Evolutionary conservation across 2,888 invertebrate genomes (phyloP).

Genomic region (Flabesymbios commensalis): DNA sequence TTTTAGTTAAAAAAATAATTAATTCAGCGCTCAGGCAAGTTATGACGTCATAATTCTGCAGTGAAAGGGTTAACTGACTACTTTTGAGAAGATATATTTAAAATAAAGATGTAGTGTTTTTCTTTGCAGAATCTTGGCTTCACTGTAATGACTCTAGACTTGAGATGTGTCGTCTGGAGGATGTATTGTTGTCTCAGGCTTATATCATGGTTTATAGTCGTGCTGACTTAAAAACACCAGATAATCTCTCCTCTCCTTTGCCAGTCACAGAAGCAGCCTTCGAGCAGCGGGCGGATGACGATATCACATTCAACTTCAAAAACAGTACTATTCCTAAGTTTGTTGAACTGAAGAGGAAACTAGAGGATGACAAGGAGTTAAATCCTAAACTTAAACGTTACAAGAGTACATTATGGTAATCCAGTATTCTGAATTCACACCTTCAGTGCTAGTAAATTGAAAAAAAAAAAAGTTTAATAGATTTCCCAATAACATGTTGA

Average conservation of each 20-base stretch:
- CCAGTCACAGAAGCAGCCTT: not conserved
- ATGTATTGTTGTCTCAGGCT: conserved; percentile 55
- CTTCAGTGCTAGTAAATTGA: too few relatives aligned
- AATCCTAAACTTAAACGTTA: conserved; percentile 11
- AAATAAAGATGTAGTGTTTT: too few relatives aligned
- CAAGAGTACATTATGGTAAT: conserved; percentile 23
- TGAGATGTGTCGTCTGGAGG: conserved; percentile 44
- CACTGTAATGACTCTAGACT: conserved; percentile 59
- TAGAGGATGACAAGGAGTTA: conserved; percentile 7
- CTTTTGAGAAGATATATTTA: too few relatives aligned
- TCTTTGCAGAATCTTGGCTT: conserved; percentile 60
- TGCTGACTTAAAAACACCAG: not conserved
- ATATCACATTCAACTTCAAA: conserved; percentile 19
- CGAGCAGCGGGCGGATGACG: conserved; percentile 18
- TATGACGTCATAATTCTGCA: too few relatives aligned
- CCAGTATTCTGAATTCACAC: too few relatives aligned
- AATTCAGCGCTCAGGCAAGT: too few relatives aligned
- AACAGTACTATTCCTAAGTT: conserved; percentile 27
- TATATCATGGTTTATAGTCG: conserved; percentile 58
- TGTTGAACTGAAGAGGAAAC: conserved; percentile 24
- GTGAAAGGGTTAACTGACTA: too few relatives aligned
- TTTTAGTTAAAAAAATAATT: too few relatives aligned
- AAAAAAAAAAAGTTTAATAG: too few relatives aligned
- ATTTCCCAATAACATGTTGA: too few relatives aligned
- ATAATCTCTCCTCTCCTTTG: not conserved